Conservation (phyloP, 2,888 invertebrate genomes). For the Asteroscopus sphinx region DNA sequence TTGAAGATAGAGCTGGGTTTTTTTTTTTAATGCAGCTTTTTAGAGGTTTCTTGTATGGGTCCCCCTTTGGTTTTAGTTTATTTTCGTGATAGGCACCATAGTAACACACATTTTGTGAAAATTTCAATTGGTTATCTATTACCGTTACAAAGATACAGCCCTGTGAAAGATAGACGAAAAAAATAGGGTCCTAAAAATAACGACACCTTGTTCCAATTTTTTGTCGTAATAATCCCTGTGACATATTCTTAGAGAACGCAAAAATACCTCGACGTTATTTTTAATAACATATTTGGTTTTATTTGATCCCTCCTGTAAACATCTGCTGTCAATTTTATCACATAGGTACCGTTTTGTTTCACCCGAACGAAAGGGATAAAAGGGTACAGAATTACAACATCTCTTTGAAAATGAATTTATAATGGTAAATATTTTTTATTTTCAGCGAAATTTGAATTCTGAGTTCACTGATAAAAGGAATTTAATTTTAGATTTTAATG, state of each 20-base stretch:
- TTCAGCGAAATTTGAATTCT: not conserved
- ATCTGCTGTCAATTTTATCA: constrained; percentile 44
- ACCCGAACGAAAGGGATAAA: constrained; percentile 14
- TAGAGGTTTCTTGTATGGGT: too few species aligned
- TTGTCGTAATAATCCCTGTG: too few species aligned
- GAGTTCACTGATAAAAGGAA: constrained; percentile 10
- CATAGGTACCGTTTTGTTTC: constrained; percentile 40
- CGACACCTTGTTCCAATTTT: too few species aligned
- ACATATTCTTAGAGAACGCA: not conserved
- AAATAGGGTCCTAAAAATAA: too few species aligned
- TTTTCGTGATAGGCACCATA: too few species aligned
- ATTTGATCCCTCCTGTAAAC: constrained; percentile 30
- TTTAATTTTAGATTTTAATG: constrained; percentile 1
- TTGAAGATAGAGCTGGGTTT: too few species aligned
- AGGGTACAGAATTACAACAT: constrained; percentile 24
- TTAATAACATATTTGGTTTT: constrained; percentile 23
- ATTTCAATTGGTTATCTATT: too few species aligned
- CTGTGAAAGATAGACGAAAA: too few species aligned
- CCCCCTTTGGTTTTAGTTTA: too few species aligned
- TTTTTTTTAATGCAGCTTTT: too few species aligned
- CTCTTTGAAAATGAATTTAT: constrained; percentile 28
- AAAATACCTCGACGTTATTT: constrained; percentile 5
- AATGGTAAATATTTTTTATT: constrained; percentile 40
- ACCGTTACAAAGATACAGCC: too few species aligned
- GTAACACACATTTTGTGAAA: too few species aligned